Evolutionary conservation across 2,113 vertebrate genomes (phyloP), one percentile per base, ranked within the genome.

Genomic region (Oreochromis spilurus): DNA sequence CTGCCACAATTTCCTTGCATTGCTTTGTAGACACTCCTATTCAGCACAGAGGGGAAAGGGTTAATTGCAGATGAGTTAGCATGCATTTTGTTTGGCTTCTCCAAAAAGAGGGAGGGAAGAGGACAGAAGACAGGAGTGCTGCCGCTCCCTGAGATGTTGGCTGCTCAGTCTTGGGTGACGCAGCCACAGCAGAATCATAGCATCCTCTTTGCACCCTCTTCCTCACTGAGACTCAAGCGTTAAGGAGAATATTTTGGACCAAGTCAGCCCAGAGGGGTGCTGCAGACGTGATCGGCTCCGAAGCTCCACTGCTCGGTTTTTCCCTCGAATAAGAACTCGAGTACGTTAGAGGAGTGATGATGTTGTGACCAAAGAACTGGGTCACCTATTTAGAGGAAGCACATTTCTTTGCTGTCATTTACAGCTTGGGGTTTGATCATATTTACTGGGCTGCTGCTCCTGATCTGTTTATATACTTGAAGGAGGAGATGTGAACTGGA

Each of bases 311-410:
- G 19, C 88, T 67, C 72, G 50, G 2, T 82, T 91, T 87, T 54
- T 85, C 34, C 50, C 21, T 55, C 50, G 52, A 83, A 45, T 31
- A 84, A 67, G 45, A 80, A 70, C 84, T 81, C 3, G 5, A 79
- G 77, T 45, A 85, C 43, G 84, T 65, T 77, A 34, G 81, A 55
- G 89, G 83, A 90, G 21, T 78, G 78, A 91, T 88, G 50, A 82
- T 84, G 60, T 79, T 84, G 43, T 72, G 85, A 36, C 55, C 52
- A 60, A 29, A 89, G 79, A 91, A 92, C 53, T 89, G 79, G 86
- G 88, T 90, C 88, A 82, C 86, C 70, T 83, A 19, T 87, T 84
- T 82, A 83, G 55, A 9, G 19, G n/a, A 36, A 0, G 29, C 58
- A 43, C 36, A 85, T 83, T 79, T 29, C 29, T 53, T 82, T 38